These are phyloP conservation scores for Hymenopus coronatus DNA, from an alignment of 2,888 invertebrate species.

Conservation along the genomic window DNA sequence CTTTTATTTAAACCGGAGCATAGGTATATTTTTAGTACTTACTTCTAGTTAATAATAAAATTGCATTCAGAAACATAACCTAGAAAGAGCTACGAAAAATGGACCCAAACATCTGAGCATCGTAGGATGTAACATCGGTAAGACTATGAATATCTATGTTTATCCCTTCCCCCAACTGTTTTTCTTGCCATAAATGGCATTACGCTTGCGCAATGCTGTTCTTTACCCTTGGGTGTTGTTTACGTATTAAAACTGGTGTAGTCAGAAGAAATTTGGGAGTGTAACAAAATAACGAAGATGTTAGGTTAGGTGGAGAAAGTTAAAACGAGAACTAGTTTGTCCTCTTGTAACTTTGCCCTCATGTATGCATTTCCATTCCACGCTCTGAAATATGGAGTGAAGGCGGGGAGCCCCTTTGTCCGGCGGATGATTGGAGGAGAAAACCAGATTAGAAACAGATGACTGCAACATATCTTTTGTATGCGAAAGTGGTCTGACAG, in stretches of 20 bases:
- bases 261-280: neutral
- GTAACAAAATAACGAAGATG: neutral
- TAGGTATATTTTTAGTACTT: too few species aligned
- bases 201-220: neutral
- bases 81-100: too few species aligned
- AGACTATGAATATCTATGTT: too few species aligned
- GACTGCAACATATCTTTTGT: neutral
- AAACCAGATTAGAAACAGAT: neutral
- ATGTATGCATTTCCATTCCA: neutral
- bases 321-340: neutral
- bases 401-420: neutral
- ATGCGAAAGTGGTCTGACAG: neutral
- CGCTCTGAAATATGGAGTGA: neutral
- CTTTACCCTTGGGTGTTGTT: neutral
- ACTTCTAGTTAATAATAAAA: too few species aligned
- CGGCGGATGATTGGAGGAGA: neutral
- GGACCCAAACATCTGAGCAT: too few species aligned
- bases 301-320: neutral
- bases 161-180: too few species aligned
- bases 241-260: neutral
- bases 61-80: too few species aligned
- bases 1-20: too few species aligned
- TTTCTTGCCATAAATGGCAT: neutral
- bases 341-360: neutral
- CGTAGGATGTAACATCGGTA: too few species aligned